A percentile compares a stretch with the other conserved stretches of the same genome.
Evolutionary conservation across 2,797 vertebrate species (phyloP).

Genomic region (Enteromius unitaeniatus): DNA sequence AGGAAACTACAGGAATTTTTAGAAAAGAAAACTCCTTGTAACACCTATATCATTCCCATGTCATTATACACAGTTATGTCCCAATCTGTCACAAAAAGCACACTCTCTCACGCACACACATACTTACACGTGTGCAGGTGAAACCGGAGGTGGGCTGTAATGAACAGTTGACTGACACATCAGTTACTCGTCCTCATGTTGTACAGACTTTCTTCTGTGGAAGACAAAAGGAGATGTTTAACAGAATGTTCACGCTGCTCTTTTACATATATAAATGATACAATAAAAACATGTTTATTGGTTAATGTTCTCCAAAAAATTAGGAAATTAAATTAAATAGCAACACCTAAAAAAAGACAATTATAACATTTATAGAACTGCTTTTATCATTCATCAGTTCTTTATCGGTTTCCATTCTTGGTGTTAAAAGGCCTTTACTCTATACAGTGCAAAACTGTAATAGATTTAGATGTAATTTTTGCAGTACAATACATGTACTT

Average conservation of each 20-base stretch:
- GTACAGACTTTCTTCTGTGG: background rate
- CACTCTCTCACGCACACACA: conserved; percentile 32
- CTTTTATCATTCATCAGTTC: too few species aligned
- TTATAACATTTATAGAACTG: too few species aligned
- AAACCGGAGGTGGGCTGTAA: conserved; percentile 85
- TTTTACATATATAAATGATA: background rate
- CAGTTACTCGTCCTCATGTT: background rate
- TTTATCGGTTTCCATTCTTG: background rate
- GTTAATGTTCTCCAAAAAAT: background rate
- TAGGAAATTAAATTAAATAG: too few species aligned
- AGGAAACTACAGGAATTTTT: too few species aligned
- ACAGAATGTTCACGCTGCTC: background rate
- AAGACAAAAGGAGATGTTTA: background rate
- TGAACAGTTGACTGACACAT: conserved; percentile 57
- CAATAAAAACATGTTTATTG: background rate
- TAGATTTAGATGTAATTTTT: background rate
- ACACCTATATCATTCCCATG: too few species aligned
- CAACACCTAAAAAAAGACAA: background rate
- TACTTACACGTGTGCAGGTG: conserved; percentile 66
- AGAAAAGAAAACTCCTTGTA: too few species aligned
- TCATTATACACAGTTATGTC: too few species aligned
- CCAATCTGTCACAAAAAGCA: background rate
- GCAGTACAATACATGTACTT: background rate
- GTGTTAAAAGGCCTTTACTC: background rate
- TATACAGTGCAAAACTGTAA: background rate